phyloP scores from a whole-genome alignment of 2,797 vertebrate species.

The Lagorchestes hirsutus region DNA sequence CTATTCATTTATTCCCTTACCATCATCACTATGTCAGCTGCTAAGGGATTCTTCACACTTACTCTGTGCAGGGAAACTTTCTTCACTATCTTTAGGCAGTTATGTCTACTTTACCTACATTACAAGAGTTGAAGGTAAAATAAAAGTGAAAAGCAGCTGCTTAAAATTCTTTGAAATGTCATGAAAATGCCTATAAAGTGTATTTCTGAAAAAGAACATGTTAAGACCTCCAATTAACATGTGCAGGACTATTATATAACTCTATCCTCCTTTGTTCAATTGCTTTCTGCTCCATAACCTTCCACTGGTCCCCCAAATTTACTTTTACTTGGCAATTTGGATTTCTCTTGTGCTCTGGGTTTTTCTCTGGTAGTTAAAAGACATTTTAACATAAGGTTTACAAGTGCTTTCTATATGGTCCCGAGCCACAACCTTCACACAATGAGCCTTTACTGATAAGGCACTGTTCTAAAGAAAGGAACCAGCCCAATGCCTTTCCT shows the following conservation, averaged over 20 bases:
- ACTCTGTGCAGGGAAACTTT: conserved; percentile 35
- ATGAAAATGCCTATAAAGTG: conserved; percentile 51
- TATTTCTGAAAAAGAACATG: conserved; percentile 39
- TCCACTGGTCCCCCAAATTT: neutral
- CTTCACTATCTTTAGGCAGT: conserved; percentile 54
- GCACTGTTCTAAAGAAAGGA: conserved; percentile 23
- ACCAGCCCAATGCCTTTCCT: neutral
- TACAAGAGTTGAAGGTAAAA: conserved; percentile 63
- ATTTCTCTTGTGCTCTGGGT: conserved; percentile 47
- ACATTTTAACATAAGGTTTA: conserved; percentile 9
- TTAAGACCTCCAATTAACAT: conserved; percentile 44
- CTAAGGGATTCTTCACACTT: neutral
- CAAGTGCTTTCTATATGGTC: neutral
- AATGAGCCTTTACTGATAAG: conserved; percentile 6
- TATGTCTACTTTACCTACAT: conserved; percentile 51
- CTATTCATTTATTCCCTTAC: neutral
- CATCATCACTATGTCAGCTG: neutral
- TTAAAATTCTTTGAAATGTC: conserved; percentile 64
- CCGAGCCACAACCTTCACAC: neutral
- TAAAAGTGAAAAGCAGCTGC: conserved; percentile 65
- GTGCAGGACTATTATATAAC: conserved; percentile 26
- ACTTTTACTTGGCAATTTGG: conserved; percentile 28
- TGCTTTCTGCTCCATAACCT: conserved; percentile 54
- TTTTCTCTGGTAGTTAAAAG: conserved; percentile 25
- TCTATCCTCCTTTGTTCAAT: conserved; percentile 12